Percentiles rank a stretch among this genome's conserved stretches.
Conservation (phyloP, 2,888 invertebrate genomes). For the Tachina lurida region DNA sequence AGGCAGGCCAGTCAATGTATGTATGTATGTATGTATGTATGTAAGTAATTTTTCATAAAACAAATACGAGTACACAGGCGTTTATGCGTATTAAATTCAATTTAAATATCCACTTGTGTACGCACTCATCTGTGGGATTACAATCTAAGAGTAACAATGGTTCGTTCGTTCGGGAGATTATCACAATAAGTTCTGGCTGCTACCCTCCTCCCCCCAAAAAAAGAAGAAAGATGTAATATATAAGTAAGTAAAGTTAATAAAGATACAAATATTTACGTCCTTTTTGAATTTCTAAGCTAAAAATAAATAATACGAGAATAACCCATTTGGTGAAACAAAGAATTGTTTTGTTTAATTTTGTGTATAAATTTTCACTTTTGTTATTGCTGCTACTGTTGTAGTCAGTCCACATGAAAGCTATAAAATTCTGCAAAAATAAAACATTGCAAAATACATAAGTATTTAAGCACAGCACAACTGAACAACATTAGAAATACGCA, state of each 20-base stretch:
- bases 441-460: slow-evolving; percentile 34
- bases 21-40: too few relatives aligned
- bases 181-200: slow-evolving; percentile 41
- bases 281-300: too few relatives aligned
- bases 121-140: slow-evolving; percentile 78
- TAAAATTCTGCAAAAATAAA: slow-evolving; percentile 41
- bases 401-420: slow-evolving; percentile 55
- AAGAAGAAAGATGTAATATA: slow-evolving; percentile 9
- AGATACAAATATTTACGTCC: slow-evolving; percentile 3
- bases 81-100: slow-evolving; percentile 76
- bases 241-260: slow-evolving; percentile 40
- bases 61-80: slow-evolving; percentile 72
- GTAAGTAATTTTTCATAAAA: slow-evolving; percentile 72
- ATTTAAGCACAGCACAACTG: slow-evolving; percentile 9
- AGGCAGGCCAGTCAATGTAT: background rate
- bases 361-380: slow-evolving; percentile 26
- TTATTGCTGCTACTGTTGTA: slow-evolving; percentile 14
- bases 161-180: slow-evolving; percentile 55
- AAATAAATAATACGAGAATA: slow-evolving; percentile 24
- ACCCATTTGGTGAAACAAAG: slow-evolving; percentile 35
- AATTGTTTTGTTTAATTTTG: background rate
- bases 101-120: slow-evolving; percentile 81
- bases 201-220: background rate
- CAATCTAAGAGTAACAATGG: slow-evolving; percentile 62
- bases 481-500: slow-evolving; percentile 11